Evolutionary conservation across 2,113 vertebrate species (phyloP).

Genomic region (Dicerorhinus sumatrensis): DNA sequence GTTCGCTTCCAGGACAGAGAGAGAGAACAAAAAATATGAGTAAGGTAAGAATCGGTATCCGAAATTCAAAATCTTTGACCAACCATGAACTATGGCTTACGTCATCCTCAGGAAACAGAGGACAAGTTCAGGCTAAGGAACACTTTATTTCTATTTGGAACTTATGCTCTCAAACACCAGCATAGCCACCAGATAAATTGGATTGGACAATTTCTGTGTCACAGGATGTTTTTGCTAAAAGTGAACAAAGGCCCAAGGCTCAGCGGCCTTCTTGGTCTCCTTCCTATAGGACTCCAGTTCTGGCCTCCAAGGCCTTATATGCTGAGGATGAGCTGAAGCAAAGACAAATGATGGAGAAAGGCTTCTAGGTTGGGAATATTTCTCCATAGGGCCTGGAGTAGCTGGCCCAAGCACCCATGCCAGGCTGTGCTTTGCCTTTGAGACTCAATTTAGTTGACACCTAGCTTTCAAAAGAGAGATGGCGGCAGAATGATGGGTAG

Average conservation of each 20-base stretch:
- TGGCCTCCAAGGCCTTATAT: neutral
- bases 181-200: neutral
- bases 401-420: fast-evolving
- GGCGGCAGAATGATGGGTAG: neutral
- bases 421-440: neutral
- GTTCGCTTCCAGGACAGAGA: neutral
- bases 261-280: neutral
- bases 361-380: fast-evolving
- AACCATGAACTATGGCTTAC: neutral
- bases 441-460: neutral
- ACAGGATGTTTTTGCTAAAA: neutral
- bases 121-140: neutral
- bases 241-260: neutral
- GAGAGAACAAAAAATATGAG: neutral
- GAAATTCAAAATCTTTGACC: neutral
- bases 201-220: neutral
- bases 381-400: fast-evolving
- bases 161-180: neutral
- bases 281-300: neutral
- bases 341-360: neutral
- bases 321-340: neutral
- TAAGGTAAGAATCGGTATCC: neutral
- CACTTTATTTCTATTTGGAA: neutral
- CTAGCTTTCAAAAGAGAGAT: neutral
- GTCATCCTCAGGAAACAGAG: neutral